These are phyloP conservation scores for Siphlonurus alternatus DNA, from an alignment of 2,888 invertebrate species.

Conservation along the genomic window DNA sequence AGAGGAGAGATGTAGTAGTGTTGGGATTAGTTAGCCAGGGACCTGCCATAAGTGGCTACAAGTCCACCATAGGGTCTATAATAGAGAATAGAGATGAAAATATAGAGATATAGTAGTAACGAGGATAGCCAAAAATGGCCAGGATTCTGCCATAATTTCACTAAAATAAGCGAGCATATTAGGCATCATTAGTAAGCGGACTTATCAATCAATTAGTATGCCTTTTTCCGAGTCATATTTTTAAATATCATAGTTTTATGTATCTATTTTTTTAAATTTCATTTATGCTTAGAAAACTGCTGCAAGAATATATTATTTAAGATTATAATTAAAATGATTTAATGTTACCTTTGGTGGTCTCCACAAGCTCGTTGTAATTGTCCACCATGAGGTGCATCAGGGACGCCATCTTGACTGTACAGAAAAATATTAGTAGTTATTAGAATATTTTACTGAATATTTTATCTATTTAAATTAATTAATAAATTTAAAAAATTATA, in stretches of 20 bases:
- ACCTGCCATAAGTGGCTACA: slow-evolving; percentile 62
- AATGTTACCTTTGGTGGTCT: slow-evolving; percentile 33
- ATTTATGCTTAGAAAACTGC: no score
- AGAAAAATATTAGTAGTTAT: no score
- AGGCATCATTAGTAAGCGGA: no score
- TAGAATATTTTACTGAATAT: no score
- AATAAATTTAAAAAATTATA: neutral
- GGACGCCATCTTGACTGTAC: slow-evolving; percentile 31
- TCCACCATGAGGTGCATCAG: slow-evolving; percentile 31
- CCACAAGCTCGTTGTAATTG: slow-evolving; percentile 33
- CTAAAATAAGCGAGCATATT: no score
- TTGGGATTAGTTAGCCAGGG: slow-evolving; percentile 51
- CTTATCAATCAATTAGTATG: no score
- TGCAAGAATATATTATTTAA: no score
- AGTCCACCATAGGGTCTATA: slow-evolving; percentile 56
- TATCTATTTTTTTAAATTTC: no score
- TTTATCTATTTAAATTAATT: neutral
- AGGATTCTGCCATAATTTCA: slow-evolving; percentile 62
- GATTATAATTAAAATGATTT: no score
- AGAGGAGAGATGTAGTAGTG: neutral
- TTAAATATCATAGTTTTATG: no score
- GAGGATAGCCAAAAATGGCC: no score
- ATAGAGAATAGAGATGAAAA: slow-evolving; percentile 16
- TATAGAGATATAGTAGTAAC: neutral
- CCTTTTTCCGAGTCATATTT: no score